Conservation (phyloP, 2,113 vertebrate species). For the Pterocles gutturalis region DNA sequence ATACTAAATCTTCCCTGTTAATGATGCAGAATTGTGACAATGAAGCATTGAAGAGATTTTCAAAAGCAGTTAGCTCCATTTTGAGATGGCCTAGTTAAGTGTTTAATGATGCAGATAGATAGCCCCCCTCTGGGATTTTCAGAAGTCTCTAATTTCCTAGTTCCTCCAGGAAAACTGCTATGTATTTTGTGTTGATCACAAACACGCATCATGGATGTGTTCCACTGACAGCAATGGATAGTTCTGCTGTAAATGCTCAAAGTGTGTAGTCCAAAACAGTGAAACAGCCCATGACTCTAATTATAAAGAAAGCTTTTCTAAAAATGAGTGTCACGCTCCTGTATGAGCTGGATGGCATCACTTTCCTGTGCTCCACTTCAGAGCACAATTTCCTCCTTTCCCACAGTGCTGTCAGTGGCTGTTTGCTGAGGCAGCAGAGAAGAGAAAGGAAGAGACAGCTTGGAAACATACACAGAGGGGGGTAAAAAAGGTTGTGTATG, state of each 20-base stretch:
- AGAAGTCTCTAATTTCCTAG: background rate
- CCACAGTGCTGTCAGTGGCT: background rate
- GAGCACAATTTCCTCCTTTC: background rate
- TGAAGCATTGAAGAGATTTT: conserved; percentile 14
- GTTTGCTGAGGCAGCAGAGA: background rate
- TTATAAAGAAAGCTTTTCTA: background rate
- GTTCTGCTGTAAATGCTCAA: background rate
- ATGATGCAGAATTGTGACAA: conserved; percentile 16
- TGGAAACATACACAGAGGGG: background rate
- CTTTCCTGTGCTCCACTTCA: background rate
- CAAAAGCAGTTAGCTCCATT: conserved; percentile 22
- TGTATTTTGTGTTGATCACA: background rate
- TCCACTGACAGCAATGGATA: background rate
- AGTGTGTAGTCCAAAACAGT: background rate
- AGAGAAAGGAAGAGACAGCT: background rate
- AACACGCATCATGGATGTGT: background rate
- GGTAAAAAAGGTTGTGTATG: background rate
- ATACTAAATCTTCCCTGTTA: background rate
- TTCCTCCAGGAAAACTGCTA: background rate
- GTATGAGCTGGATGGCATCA: background rate
- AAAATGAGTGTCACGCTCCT: background rate
- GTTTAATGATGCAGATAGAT: conserved; percentile 31
- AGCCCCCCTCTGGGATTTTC: background rate
- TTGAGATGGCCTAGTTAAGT: background rate
- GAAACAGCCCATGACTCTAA: background rate